Conservation (phyloP, 2,797 vertebrate genomes). For the Natrix natrix region DNA sequence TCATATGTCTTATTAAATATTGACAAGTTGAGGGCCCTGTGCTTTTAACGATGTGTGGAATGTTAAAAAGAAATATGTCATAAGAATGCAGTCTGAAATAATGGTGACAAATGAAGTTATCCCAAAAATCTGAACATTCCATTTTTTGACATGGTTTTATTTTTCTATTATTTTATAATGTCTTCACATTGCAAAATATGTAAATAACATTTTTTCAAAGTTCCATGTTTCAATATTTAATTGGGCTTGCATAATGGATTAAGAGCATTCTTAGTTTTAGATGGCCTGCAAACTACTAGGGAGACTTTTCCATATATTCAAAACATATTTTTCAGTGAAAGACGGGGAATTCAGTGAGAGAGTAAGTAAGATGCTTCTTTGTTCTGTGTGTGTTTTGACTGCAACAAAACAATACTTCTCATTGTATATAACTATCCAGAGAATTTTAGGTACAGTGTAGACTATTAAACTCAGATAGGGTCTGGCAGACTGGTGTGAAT, state of each 20-base stretch:
- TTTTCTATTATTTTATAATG: background rate
- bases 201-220: background rate
- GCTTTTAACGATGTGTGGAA: slow-evolving; percentile 2
- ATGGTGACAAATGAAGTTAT: background rate
- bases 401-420: background rate
- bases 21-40: slow-evolving; percentile 22
- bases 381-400: background rate
- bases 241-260: background rate
- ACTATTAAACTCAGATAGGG: background rate
- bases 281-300: background rate
- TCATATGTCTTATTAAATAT: slow-evolving; percentile 20
- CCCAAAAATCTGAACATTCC: background rate
- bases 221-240: background rate
- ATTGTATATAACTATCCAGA: background rate
- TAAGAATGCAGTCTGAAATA: background rate
- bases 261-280: background rate
- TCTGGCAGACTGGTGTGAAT: background rate
- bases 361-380: background rate
- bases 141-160: background rate
- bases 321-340: background rate
- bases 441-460: background rate
- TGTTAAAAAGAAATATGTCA: background rate
- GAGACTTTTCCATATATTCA: background rate
- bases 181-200: background rate
- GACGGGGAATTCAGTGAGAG: background rate